These are phyloP conservation scores for Villa cingulata DNA, from an alignment of 2,888 invertebrate genomes.

Conservation along the genomic window DNA sequence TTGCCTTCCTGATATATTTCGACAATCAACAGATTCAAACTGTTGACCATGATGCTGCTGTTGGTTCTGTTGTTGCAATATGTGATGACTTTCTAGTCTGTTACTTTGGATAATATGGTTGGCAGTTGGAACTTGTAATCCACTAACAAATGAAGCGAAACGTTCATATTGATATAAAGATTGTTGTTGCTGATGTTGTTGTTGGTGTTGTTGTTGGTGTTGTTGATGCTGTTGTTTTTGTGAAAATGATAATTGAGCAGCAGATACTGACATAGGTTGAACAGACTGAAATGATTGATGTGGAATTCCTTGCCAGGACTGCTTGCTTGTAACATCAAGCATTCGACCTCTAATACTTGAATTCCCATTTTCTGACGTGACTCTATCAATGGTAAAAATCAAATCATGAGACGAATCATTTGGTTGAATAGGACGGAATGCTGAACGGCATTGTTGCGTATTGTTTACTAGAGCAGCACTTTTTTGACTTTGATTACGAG, in stretches of 20 bases:
- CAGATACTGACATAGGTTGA: slow-evolving; percentile 22
- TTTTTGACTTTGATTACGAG: slow-evolving; percentile 8
- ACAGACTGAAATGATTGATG: slow-evolving; percentile 11
- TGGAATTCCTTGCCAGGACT: slow-evolving; percentile 9
- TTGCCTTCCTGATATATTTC: slow-evolving; percentile 7
- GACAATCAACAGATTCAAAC: slow-evolving; percentile 1
- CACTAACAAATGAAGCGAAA: background rate
- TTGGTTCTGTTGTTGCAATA: slow-evolving; percentile 1
- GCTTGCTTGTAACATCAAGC: background rate
- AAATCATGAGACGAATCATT: slow-evolving; percentile 1
- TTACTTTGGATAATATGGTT: background rate
- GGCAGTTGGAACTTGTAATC: background rate
- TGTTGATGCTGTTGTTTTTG: slow-evolving; percentile 9
- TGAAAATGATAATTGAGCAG: slow-evolving; percentile 16
- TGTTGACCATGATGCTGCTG: slow-evolving; percentile 6
- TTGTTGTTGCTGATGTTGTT: slow-evolving; percentile 1
- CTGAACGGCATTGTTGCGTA: slow-evolving; percentile 6
- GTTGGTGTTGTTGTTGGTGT: slow-evolving; percentile 10
- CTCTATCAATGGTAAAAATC: slow-evolving; percentile 1
- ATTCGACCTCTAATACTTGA: slow-evolving; percentile 1
- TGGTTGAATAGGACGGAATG: slow-evolving; percentile 6
- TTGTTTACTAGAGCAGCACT: slow-evolving; percentile 3
- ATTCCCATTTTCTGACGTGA: slow-evolving; percentile 8
- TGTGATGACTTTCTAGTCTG: background rate
- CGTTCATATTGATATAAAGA: background rate